Evolutionary conservation across 2,113 vertebrate genomes (phyloP).

Genomic region (Oceanodroma tethys): DNA sequence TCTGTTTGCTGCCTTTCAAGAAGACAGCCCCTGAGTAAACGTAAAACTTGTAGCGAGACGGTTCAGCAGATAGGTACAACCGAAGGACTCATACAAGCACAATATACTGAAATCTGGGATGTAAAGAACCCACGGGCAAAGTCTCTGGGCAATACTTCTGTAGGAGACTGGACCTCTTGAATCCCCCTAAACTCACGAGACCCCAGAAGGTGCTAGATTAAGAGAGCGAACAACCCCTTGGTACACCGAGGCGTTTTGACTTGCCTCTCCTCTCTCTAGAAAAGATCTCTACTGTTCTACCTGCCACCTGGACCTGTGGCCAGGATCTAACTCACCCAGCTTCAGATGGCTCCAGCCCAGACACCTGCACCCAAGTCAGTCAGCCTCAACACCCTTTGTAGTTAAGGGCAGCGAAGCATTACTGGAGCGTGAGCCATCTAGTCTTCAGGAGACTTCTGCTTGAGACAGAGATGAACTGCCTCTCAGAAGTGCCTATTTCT

Average conservation of each 20-base stretch:
- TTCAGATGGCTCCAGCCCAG: neutral
- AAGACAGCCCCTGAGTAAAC: neutral
- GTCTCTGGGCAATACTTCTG: neutral
- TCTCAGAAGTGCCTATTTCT: neutral
- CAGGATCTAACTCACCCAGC: neutral
- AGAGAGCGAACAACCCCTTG: neutral
- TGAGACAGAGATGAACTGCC: neutral
- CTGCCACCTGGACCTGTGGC: neutral
- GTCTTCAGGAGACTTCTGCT: neutral
- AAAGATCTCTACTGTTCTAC: neutral
- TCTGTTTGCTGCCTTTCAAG: neutral
- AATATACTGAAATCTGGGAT: neutral
- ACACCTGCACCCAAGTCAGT: neutral
- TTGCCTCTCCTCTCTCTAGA: neutral
- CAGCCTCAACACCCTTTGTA: neutral
- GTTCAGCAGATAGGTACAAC: neutral
- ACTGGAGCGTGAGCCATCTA: neutral
- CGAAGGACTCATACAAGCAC: neutral
- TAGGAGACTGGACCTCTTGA: neutral
- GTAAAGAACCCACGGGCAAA: neutral
- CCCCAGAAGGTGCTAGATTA: neutral
- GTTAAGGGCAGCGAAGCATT: neutral
- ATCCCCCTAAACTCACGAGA: neutral
- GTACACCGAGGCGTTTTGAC: rapidly evolving
- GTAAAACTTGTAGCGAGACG: neutral